Percentiles rank a stretch among this genome's conserved stretches.
phyloP scores from a whole-genome alignment of 2,113 vertebrate species.

The Takifugu flavidus region DNA sequence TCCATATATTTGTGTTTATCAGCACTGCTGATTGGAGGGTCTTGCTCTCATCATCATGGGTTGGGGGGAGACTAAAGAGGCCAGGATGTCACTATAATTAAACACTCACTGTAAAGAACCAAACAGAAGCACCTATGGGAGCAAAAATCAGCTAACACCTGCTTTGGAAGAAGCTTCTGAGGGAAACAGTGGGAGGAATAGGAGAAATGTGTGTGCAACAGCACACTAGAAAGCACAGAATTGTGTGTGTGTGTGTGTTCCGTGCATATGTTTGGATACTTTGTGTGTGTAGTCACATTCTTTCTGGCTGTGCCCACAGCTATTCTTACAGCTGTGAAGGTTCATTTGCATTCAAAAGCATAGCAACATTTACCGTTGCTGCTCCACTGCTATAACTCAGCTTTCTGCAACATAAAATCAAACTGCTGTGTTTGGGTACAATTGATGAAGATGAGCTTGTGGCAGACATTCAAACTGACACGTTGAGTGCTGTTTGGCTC shows the following conservation, averaged over 20 bases:
- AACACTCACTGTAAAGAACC: constrained; percentile 58
- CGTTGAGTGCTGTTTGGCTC: too few species aligned
- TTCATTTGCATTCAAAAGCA: constrained; percentile 58
- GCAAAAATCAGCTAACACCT: constrained; percentile 72
- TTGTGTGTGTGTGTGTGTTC: constrained; percentile 15
- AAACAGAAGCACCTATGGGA: constrained; percentile 65
- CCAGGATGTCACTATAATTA: constrained; percentile 31
- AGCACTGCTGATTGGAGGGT: constrained; percentile 23
- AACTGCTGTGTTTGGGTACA: constrained; percentile 48
- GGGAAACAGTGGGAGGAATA: constrained; percentile 26
- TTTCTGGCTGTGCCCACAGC: constrained; percentile 45
- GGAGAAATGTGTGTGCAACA: constrained; percentile 13
- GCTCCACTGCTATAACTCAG: constrained; percentile 41
- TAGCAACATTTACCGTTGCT: constrained; percentile 47
- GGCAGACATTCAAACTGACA: constrained; percentile 36
- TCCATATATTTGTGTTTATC: too few species aligned
- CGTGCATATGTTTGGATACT: constrained; percentile 49
- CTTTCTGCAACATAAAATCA: constrained; percentile 20
- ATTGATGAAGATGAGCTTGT: constrained; percentile 33
- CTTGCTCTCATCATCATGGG: constrained; percentile 23
- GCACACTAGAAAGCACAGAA: constrained; percentile 38
- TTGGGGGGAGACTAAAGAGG: constrained; percentile 25
- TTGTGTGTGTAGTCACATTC: constrained; percentile 46
- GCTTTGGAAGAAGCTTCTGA: constrained; percentile 58
- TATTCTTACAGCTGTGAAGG: constrained; percentile 56